Conservation (phyloP, 1,140 invertebrate species). For the Euwallacea similis region DNA sequence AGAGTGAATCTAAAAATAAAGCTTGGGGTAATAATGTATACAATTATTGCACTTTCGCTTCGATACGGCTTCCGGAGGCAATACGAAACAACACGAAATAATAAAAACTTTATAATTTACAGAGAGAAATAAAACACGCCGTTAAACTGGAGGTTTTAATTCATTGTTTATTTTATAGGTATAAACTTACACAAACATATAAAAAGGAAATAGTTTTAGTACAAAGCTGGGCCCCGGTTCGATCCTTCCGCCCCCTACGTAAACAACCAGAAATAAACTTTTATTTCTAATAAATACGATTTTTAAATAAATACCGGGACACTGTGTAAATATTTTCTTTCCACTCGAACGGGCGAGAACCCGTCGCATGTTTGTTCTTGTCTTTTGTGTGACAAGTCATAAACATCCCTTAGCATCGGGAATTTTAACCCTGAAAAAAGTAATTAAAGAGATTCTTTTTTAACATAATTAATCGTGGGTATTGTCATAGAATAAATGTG, state of each 20-base stretch:
- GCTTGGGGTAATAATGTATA: neutral
- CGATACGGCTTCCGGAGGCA: slow-evolving; percentile 9
- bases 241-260: slow-evolving; percentile 17
- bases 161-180: slow-evolving; percentile 36
- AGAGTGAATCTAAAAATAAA: neutral
- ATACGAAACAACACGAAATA: slow-evolving; percentile 19
- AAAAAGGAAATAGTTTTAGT: slow-evolving; percentile 31
- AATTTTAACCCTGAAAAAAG: too few relatives aligned
- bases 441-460: too few relatives aligned
- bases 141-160: slow-evolving; percentile 32
- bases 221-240: neutral
- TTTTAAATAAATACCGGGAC: slow-evolving; percentile 34
- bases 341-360: neutral
- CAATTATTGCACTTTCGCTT: slow-evolving; percentile 2
- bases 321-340: neutral
- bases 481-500: too few relatives aligned
- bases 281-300: slow-evolving; percentile 36
- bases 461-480: too few relatives aligned
- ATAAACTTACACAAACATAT: slow-evolving; percentile 38
- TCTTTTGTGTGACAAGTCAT: too few relatives aligned
- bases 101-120: slow-evolving; percentile 35
- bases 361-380: too few relatives aligned
- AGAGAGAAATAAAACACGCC: slow-evolving; percentile 33
- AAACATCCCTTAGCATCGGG: too few relatives aligned
- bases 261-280: slow-evolving; percentile 36